These are phyloP conservation scores for Liparis tanakae DNA, from an alignment of 2,797 vertebrate genomes.

Conservation along the genomic window DNA sequence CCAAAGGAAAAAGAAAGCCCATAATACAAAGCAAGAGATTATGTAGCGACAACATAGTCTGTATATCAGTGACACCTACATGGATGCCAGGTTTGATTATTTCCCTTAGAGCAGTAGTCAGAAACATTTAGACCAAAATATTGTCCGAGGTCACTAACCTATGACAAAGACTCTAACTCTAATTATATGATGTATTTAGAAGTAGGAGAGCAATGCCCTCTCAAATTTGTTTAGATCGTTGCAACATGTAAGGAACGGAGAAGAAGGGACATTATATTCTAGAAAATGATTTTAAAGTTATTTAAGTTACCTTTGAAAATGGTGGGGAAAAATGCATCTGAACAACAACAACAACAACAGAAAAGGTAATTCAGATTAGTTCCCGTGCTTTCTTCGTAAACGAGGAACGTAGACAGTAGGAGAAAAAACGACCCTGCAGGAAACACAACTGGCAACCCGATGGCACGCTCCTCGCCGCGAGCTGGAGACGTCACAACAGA, in stretches of 20 bases:
- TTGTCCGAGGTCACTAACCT: not conserved
- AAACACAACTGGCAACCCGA: constrained; percentile 49
- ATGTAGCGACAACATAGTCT: not conserved
- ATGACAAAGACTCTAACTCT: not conserved
- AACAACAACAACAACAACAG: not conserved
- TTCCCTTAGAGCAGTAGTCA: not conserved
- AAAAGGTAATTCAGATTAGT: not conserved
- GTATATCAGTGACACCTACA: constrained; percentile 7
- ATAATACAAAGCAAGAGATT: not conserved
- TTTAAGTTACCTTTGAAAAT: too few relatives aligned
- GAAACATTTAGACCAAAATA: not conserved
- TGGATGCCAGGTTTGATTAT: constrained; percentile 50
- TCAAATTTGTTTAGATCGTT: not conserved
- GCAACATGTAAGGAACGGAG: not conserved
- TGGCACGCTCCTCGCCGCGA: not conserved
- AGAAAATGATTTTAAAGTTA: not conserved
- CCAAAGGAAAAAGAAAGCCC: not conserved
- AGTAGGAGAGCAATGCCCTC: not conserved
- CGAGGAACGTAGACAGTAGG: not conserved
- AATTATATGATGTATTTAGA: not conserved
- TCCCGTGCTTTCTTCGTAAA: not conserved
- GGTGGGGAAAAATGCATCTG: not conserved
- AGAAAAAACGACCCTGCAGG: not conserved
- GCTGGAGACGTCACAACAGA: constrained; percentile 1
- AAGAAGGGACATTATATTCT: not conserved